These are phyloP conservation scores for Sycophaga agraensis DNA, from an alignment of 1,140 invertebrate species.

Conservation along the genomic window DNA sequence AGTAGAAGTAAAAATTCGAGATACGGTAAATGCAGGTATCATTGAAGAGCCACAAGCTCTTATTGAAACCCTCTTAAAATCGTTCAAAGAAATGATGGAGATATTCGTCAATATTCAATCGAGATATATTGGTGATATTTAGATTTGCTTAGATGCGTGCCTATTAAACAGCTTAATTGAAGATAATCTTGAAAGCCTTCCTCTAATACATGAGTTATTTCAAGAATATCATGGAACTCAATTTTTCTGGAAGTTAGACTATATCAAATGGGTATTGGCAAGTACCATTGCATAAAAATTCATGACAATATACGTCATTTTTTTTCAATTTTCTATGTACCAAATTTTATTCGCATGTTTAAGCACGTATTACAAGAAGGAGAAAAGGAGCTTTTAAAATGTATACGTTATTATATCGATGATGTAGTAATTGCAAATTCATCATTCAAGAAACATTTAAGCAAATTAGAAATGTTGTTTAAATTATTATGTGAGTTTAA, in stretches of 20 bases:
- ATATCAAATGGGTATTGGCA: constrained; percentile 29
- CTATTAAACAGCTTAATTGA: background rate
- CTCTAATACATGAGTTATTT: background rate
- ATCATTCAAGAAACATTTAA: background rate
- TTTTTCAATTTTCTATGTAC: background rate
- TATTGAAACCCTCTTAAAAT: background rate
- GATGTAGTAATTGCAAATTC: background rate
- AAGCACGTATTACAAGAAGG: background rate
- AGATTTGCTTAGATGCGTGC: background rate
- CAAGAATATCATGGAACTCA: background rate
- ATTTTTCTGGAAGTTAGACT: constrained; percentile 32
- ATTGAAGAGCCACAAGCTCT: background rate
- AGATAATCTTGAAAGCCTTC: background rate
- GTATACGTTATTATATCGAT: background rate
- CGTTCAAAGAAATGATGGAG: background rate
- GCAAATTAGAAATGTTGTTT: constrained; percentile 14
- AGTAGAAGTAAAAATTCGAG: constrained; percentile 20
- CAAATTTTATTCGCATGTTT: constrained; percentile 31
- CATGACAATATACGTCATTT: constrained; percentile 29
- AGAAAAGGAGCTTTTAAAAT: no score
- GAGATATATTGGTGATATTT: no score
- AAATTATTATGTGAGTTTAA: background rate
- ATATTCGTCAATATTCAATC: no score
- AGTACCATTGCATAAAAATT: constrained; percentile 31
- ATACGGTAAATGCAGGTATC: constrained; percentile 22